phyloP scores from a whole-genome alignment of 2,113 vertebrate genomes.

The Solea solea region DNA sequence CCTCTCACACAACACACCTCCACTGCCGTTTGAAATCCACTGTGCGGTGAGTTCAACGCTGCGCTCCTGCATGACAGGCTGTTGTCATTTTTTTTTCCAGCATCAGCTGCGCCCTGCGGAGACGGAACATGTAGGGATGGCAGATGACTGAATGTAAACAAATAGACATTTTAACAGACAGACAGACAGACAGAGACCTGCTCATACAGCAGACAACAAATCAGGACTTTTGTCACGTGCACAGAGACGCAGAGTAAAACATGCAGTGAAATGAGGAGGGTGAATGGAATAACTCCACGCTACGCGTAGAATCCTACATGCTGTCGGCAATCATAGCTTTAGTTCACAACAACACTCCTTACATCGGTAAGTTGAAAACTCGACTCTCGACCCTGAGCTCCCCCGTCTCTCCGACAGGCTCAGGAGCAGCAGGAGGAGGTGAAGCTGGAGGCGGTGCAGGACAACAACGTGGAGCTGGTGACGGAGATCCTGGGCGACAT shows the following conservation, averaged over 20 bases:
- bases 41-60: conserved; percentile 17
- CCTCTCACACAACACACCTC: conserved; percentile 5
- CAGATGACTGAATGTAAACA: conserved; percentile 14
- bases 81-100: conserved; percentile 12
- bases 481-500: conserved; percentile 97
- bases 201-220: not conserved
- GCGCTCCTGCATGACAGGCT: conserved; percentile 19
- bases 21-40: conserved; percentile 8
- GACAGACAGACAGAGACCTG: not conserved
- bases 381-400: conserved; percentile 13
- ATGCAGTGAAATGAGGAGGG: too few species aligned
- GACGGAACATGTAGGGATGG: conserved; percentile 1
- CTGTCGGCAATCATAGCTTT: not conserved
- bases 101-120: conserved; percentile 7
- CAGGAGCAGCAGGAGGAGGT: conserved; percentile 94
- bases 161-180: conserved; percentile 3
- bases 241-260: too few species aligned
- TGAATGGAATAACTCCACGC: not conserved
- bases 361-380: not conserved
- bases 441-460: conserved; percentile 97
- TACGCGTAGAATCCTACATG: not conserved
- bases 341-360: not conserved
- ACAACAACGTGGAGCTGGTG: conserved; percentile 96
- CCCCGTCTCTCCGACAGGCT: conserved; percentile 79
- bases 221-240: too few species aligned